Evolutionary conservation across 2,113 vertebrate genomes (phyloP), one percentile per base, ranked within the genome.

Genomic region (Eublepharis macularius): DNA sequence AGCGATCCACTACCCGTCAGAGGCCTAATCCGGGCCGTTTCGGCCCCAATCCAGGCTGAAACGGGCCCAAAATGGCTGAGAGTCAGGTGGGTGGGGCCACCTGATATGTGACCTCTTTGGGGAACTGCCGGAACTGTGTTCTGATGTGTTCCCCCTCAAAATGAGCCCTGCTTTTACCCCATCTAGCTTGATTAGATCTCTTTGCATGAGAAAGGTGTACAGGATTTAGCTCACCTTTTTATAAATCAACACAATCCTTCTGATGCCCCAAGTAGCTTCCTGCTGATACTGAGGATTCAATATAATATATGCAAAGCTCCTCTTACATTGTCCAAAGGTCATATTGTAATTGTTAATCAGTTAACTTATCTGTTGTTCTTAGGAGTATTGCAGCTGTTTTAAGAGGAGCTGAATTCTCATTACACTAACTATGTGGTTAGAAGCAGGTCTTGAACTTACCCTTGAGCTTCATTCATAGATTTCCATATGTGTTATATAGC

Each of bases 151-250:
- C n/a, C n/a, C n/a, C n/a, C n/a, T n/a, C n/a, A n/a, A n/a, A n/a
- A n/a, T n/a, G n/a, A n/a, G n/a, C 88, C 86, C 91, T 74, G 81
- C 72, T 45, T 92, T 86, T 86, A 87, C 86, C 80, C 79, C 84
- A 63, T 11, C 49, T 60, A 81, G 66, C 80, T 94, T 91, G 88
- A 89, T 2, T 73, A 86, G 75, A 26, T 83, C 68, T 92, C 39
- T 92, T 82, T 90, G 82, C 83, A 65, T 92, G 80, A 90, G 83
- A 93, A 92, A 90, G 91, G 84, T 89, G 74, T 84, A 87, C 73
- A 90, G 85, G 86, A 93, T 92, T 94, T 94, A 85, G 82, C 83
- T 93, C 0, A 0, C 78, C 76, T 85, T 90, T 47, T 85, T 88
- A 82, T 85, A 91, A 92, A 94, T 92, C 86, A 34, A 24, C 78